Conservation (phyloP, 2,888 invertebrate genomes). For the Aleiodes alternator region DNA sequence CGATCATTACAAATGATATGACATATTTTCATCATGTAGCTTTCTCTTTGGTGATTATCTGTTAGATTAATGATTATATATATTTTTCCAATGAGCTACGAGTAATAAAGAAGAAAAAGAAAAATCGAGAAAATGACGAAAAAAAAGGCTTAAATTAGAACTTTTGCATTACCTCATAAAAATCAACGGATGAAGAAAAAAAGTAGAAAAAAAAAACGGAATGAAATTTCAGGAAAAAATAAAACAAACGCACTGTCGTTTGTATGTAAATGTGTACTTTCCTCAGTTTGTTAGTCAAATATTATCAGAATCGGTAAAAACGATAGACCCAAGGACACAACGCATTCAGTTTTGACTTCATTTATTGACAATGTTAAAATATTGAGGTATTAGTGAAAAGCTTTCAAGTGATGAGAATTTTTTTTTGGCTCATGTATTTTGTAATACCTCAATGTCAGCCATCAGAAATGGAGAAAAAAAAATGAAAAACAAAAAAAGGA, state of each 20-base stretch:
- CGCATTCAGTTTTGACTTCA: background rate
- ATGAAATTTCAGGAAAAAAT: no score
- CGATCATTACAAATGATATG: conserved; percentile 23
- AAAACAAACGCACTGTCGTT: no score
- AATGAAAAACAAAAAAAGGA: background rate
- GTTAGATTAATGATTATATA: conserved; percentile 1
- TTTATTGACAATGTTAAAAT: conserved; percentile 15
- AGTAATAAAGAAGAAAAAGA: conserved; percentile 16
- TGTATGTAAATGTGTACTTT: no score
- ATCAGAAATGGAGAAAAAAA: background rate
- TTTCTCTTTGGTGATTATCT: conserved; percentile 37
- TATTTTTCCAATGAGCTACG: conserved; percentile 5
- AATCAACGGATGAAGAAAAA: background rate
- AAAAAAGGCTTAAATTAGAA: conserved; percentile 10
- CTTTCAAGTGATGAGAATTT: background rate
- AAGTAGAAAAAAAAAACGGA: background rate
- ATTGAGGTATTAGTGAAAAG: conserved; percentile 2
- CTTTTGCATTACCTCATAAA: no score
- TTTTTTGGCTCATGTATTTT: conserved; percentile 5
- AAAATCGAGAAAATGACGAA: conserved; percentile 9
- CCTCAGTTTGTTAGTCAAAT: no score
- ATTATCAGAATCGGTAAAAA: no score
- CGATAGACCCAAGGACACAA: no score
- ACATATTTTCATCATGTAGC: conserved; percentile 40
- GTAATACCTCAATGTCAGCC: conserved; percentile 2